Evolutionary conservation across 2,113 vertebrate genomes (phyloP).

Genomic region (Emydura subglobosa): DNA sequence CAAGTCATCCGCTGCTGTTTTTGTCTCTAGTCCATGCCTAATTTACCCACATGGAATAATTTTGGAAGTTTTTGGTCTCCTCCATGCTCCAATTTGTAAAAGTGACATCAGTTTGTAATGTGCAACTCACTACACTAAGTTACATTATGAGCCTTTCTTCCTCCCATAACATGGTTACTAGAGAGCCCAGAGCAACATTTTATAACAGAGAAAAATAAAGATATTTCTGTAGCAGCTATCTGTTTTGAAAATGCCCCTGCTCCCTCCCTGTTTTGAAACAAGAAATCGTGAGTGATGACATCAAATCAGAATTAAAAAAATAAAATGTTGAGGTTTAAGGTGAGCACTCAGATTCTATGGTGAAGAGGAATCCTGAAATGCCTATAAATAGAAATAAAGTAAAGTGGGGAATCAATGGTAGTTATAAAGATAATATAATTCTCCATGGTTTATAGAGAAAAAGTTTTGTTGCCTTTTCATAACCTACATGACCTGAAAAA

Average conservation of each 20-base stretch:
- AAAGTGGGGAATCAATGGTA: neutral
- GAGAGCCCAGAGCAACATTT: constrained; percentile 56
- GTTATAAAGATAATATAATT: constrained; percentile 24
- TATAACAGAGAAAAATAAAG: constrained; percentile 11
- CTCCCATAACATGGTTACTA: constrained; percentile 11
- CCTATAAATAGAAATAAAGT: neutral
- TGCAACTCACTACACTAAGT: neutral
- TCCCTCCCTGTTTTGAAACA: neutral
- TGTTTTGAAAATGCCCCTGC: neutral
- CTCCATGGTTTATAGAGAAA: constrained; percentile 2
- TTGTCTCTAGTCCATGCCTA: constrained; percentile 67
- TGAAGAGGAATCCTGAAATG: constrained; percentile 7
- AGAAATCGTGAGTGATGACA: neutral
- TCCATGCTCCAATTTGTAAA: neutral
- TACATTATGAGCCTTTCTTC: neutral
- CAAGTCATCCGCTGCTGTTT: constrained; percentile 64
- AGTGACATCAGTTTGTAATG: neutral
- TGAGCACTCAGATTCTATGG: neutral
- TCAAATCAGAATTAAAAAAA: neutral
- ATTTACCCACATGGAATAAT: constrained; percentile 63
- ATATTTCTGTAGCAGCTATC: constrained; percentile 2
- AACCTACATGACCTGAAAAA: constrained; percentile 23
- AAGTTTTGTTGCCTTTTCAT: constrained; percentile 32
- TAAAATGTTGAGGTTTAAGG: neutral
- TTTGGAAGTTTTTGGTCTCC: constrained; percentile 59